Evolutionary conservation across 2,797 vertebrate species (phyloP).

Genomic region (Chrosomus eos): DNA sequence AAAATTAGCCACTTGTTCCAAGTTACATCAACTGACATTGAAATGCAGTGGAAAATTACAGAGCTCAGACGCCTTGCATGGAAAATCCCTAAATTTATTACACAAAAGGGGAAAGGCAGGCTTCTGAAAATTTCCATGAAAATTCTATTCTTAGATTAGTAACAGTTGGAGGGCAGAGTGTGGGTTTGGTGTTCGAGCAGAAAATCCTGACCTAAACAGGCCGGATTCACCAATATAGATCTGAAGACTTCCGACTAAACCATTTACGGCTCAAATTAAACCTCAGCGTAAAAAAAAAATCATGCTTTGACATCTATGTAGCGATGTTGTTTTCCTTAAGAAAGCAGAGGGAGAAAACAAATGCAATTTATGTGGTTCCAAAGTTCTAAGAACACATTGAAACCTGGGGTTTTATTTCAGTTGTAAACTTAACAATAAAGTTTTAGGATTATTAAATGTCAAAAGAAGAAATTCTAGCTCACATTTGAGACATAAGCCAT

Average conservation of each 20-base stretch:
- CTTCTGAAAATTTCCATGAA: conserved; percentile 47
- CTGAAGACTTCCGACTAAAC: neutral
- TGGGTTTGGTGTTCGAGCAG: conserved; percentile 5
- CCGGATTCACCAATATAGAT: neutral
- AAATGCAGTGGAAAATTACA: conserved; percentile 50
- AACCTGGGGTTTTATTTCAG: neutral
- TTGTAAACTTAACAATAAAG: neutral
- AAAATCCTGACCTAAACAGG: conserved; percentile 24
- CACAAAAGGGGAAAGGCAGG: conserved; percentile 37
- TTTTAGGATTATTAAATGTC: neutral
- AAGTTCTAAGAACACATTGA: neutral
- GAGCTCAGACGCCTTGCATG: neutral
- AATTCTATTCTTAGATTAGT: conserved; percentile 43
- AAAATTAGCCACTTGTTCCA: conserved; percentile 38
- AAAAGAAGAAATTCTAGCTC: neutral
- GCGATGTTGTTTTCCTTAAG: neutral
- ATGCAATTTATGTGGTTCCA: neutral
- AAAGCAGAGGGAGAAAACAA: neutral
- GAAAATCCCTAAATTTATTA: conserved; percentile 56
- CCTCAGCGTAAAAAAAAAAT: neutral
- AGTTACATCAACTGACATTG: neutral
- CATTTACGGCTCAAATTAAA: neutral
- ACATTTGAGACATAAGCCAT: neutral
- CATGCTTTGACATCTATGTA: neutral
- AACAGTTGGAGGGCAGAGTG: conserved; percentile 26